Percentiles rank a stretch among this genome's conserved stretches.
Conservation (phyloP, 2,113 vertebrate species). For the Spea multiplicata region DNA sequence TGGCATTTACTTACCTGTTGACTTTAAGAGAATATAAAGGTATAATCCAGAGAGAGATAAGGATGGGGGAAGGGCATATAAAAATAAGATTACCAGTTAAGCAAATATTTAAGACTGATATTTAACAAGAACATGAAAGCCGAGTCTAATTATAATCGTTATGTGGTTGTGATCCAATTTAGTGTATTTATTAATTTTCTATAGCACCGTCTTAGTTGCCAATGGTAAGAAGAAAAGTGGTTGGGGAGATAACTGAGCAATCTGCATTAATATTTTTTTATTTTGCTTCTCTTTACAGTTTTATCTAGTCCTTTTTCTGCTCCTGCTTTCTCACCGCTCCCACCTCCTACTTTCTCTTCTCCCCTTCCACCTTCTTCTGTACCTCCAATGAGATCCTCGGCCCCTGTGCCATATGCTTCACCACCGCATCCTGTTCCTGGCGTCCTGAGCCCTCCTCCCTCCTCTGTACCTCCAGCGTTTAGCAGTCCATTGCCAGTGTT, state of each 20-base stretch:
- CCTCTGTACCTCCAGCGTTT: slow-evolving; percentile 53
- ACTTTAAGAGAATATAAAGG: too few relatives aligned
- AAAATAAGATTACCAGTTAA: too few relatives aligned
- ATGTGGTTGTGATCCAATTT: too few relatives aligned
- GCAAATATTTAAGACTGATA: too few relatives aligned
- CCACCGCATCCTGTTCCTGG: slow-evolving; percentile 35
- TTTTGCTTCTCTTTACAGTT: slow-evolving; percentile 51
- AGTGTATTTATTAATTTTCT: too few relatives aligned
- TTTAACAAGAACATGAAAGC: too few relatives aligned
- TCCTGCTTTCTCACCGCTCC: slow-evolving; percentile 52
- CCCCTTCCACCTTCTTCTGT: slow-evolving; percentile 56
- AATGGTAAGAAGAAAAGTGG: too few relatives aligned
- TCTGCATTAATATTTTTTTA: background rate
- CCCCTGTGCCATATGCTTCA: slow-evolving; percentile 59
- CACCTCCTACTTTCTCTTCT: slow-evolving; percentile 53
- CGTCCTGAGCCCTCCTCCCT: slow-evolving; percentile 32
- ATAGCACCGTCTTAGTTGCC: too few relatives aligned
- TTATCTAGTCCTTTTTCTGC: slow-evolving; percentile 58
- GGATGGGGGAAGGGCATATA: too few relatives aligned
- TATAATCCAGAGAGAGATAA: too few relatives aligned
- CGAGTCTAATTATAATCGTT: too few relatives aligned
- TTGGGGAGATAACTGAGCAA: background rate
- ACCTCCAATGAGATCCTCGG: slow-evolving; percentile 54
- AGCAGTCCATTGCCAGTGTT: slow-evolving; percentile 43
- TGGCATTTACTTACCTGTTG: too few relatives aligned